Percentiles rank a stretch among this genome's conserved stretches.
Evolutionary conservation across 2,113 vertebrate genomes (phyloP).

Genomic region (Collichthys lucidus): DNA sequence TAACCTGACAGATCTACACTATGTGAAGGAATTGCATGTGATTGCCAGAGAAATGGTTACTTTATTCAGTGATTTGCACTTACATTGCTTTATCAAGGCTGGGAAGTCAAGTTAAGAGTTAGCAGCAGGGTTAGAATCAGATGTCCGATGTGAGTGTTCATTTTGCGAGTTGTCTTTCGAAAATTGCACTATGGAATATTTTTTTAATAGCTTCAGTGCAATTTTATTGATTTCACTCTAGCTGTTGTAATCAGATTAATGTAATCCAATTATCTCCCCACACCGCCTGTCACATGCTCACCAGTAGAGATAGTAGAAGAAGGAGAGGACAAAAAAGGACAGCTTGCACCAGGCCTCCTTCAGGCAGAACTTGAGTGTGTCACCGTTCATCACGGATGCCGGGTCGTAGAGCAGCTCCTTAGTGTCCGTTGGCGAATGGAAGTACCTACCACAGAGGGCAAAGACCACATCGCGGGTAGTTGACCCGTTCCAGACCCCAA

Average conservation of each 20-base stretch:
- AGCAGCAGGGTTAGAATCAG: conserved; percentile 4
- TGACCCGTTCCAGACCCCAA: conserved; percentile 74
- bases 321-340: conserved; percentile 97
- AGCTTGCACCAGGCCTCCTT: conserved; percentile 99
- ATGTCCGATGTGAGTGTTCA: not conserved
- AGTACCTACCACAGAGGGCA: conserved; percentile 90
- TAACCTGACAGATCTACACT: conserved; percentile 24
- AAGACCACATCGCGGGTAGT: conserved; percentile 80
- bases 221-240: not conserved
- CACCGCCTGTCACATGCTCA: conserved; percentile 74
- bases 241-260: conserved; percentile 40
- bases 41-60: conserved; percentile 75
- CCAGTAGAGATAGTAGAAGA: conserved; percentile 99
- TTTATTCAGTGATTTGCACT: conserved; percentile 76
- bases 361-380: conserved; percentile 96
- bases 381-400: conserved; percentile 94
- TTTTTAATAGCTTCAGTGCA: conserved; percentile 3
- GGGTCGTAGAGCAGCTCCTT: conserved; percentile 96
- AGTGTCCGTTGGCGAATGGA: conserved; percentile 95
- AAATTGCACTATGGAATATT: not conserved
- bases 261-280: conserved; percentile 37
- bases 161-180: not conserved
- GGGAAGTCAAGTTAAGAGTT: conserved; percentile 6
- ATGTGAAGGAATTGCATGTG: conserved; percentile 61
- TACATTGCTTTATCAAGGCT: conserved; percentile 19